These are phyloP conservation scores for Caenorhabditis tropicalis DNA, from an alignment of 1,140 invertebrate species.

Conservation along the genomic window DNA sequence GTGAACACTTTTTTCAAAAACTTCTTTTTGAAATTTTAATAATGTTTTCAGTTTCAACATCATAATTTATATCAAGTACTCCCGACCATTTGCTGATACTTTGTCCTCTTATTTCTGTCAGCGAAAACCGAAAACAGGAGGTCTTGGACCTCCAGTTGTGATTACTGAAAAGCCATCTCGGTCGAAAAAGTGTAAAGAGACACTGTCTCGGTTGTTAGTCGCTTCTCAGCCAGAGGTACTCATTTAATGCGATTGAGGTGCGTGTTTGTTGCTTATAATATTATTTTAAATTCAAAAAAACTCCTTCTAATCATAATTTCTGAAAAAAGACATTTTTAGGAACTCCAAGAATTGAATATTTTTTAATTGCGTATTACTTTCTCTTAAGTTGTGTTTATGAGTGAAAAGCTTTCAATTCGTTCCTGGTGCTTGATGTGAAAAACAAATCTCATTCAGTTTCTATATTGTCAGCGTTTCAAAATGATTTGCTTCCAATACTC, in stretches of 20 bases:
- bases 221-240: conserved; percentile 53
- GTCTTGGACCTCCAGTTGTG: conserved; percentile 26
- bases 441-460: too few relatives aligned
- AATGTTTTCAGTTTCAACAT: conserved; percentile 56
- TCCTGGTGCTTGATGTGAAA: too few relatives aligned
- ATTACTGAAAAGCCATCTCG: conserved; percentile 39
- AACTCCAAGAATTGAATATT: too few relatives aligned
- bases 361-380: too few relatives aligned
- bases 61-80: conserved; percentile 56
- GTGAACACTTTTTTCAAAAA: conserved; percentile 66
- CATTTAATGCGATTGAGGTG: conserved; percentile 45
- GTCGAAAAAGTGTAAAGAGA: conserved; percentile 47
- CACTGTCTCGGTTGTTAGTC: conserved; percentile 34
- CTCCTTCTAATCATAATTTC: too few relatives aligned
- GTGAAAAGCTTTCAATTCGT: too few relatives aligned
- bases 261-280: conserved; percentile 13
- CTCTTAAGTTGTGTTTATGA: too few relatives aligned
- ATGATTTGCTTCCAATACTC: neutral
- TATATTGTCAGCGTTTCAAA: too few relatives aligned
- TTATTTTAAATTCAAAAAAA: neutral
- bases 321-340: too few relatives aligned
- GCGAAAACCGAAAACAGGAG: neutral
- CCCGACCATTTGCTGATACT: conserved; percentile 46
- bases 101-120: conserved; percentile 29
- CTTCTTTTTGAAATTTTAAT: neutral